These are phyloP conservation scores for Corynorhinus townsendii DNA, from an alignment of 2,113 vertebrate species.

Conservation along the genomic window DNA sequence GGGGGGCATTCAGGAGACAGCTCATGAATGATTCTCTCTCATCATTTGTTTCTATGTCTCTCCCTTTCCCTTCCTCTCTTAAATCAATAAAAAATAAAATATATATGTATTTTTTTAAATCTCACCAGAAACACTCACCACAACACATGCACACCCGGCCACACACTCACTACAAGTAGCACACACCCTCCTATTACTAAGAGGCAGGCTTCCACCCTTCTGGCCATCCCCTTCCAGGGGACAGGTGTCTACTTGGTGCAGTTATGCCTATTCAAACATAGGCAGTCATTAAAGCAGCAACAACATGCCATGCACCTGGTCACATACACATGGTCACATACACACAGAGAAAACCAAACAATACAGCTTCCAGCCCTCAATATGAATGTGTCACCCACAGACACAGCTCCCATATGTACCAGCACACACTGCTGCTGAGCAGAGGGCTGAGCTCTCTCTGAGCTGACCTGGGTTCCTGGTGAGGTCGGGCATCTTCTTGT, in stretches of 20 bases:
- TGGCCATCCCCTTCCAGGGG: no score
- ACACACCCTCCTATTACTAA: not conserved
- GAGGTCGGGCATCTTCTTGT: not conserved
- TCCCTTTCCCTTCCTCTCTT: no score
- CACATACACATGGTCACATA: not conserved
- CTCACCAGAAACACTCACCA: not conserved
- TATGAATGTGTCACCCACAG: fast-evolving
- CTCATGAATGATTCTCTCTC: no score
- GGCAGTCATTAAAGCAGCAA: not conserved
- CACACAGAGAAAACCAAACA: not conserved
- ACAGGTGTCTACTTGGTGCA: not conserved
- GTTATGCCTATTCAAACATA: not conserved
- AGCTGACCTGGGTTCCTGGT: not conserved
- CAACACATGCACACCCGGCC: not conserved
- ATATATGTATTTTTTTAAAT: not conserved
- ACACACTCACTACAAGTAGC: not conserved
- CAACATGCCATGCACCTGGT: fast-evolving
- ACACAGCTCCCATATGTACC: not conserved
- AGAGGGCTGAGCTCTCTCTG: not conserved
- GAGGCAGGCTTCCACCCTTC: not conserved
- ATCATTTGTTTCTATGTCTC: no score
- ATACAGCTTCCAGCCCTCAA: not conserved
- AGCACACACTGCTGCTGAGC: not conserved
- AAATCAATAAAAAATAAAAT: no score
- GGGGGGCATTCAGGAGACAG: no score